phyloP scores from a whole-genome alignment of 2,797 vertebrate genomes.

The Sitta carolinensis region DNA sequence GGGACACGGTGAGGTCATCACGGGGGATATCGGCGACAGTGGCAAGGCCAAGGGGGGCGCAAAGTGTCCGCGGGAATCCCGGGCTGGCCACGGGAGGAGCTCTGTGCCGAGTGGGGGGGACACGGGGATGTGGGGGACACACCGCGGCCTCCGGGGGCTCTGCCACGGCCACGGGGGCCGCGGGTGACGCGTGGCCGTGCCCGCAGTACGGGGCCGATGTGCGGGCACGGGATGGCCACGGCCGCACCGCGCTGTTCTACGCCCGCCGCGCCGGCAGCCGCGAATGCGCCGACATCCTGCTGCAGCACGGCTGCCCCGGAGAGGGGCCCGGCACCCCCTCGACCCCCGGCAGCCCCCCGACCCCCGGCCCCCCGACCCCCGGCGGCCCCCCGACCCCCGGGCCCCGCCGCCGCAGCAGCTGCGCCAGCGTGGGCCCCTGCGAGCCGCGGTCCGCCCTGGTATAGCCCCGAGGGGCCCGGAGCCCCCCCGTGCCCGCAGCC shows the following conservation, averaged over 20 bases:
- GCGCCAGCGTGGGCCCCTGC: conserved; percentile 86
- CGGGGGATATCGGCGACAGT: background rate
- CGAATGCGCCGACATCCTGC: too few relatives aligned
- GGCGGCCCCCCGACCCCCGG: conserved; percentile 74
- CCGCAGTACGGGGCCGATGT: conserved; percentile 90
- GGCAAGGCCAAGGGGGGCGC: rapidly evolving
- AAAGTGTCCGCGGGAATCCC: background rate
- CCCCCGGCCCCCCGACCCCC: background rate
- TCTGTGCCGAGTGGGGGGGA: too few relatives aligned
- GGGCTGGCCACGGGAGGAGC: background rate
- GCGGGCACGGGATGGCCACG: conserved; percentile 82
- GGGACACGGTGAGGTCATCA: rapidly evolving
- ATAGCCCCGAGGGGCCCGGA: conserved; percentile 49
- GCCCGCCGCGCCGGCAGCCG: too few relatives aligned
- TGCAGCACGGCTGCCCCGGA: conserved; percentile 76
- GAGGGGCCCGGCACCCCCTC: conserved; percentile 73
- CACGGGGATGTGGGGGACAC: rapidly evolving
- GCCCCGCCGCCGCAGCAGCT: conserved; percentile 88
- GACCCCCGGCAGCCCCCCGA: conserved; percentile 8
- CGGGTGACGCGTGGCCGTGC: background rate
- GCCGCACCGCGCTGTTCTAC: conserved; percentile 74
- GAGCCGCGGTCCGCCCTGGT: conserved; percentile 81
- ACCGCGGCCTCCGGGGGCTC: rapidly evolving
- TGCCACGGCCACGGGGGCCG: background rate
- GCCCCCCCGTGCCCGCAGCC: background rate